phyloP scores from a whole-genome alignment of 2,797 vertebrate species.

The Molothrus aeneus region DNA sequence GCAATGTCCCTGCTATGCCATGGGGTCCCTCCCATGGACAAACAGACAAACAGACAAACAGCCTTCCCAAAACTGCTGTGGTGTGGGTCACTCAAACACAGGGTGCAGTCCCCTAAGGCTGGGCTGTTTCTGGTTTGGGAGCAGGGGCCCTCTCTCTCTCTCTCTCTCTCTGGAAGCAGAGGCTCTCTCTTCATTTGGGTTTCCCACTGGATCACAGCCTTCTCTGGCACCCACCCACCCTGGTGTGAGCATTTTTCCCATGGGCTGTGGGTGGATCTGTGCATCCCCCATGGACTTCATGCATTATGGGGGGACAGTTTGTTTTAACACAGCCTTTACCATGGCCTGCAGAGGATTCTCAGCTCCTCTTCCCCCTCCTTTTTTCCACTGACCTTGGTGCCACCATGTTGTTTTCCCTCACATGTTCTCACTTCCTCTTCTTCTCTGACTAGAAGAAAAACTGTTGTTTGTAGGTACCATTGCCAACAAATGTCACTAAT shows the following conservation, averaged over 20 bases:
- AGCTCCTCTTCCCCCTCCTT: not conserved
- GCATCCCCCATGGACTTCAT: not conserved
- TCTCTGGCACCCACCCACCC: not conserved
- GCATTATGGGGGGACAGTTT: not conserved
- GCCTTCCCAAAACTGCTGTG: not conserved
- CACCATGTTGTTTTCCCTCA: not conserved
- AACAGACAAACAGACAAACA: not conserved
- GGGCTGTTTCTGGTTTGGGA: not conserved
- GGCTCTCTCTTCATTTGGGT: not conserved
- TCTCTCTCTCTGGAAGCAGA: not conserved
- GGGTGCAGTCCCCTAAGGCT: not conserved
- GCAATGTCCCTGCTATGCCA: not conserved
- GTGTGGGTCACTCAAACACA: rapidly evolving
- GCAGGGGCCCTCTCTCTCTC: not conserved
- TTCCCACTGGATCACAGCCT: not conserved
- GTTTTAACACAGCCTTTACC: not conserved
- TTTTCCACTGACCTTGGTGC: not conserved
- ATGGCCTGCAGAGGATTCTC: not conserved
- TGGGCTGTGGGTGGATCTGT: not conserved
- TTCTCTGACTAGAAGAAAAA: not conserved
- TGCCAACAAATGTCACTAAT: not conserved
- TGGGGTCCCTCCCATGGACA: not conserved
- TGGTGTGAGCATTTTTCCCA: not conserved
- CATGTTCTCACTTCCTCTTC: not conserved
- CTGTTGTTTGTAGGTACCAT: not conserved